A percentile compares a stretch with the other conserved stretches of the same genome.
Conservation (phyloP, 92 coral and sea anemone genomes). For the Palythoa grandis region DNA sequence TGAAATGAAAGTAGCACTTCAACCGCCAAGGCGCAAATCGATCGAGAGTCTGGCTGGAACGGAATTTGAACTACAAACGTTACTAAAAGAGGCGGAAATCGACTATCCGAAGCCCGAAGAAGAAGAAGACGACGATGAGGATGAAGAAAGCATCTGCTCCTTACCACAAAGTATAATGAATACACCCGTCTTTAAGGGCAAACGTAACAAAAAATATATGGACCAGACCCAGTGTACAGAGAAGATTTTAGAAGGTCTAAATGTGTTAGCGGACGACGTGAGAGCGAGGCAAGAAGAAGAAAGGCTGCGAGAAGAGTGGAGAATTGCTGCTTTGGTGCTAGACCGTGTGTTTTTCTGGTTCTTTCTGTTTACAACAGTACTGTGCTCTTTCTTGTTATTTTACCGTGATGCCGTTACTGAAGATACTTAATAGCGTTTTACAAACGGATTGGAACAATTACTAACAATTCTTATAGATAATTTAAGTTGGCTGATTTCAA, state of each 20-base stretch:
- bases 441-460: background rate
- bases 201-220: constrained; percentile 54
- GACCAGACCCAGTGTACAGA: constrained; percentile 67
- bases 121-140: constrained; percentile 42
- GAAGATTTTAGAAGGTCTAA: constrained; percentile 78
- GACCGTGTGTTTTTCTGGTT: constrained; percentile 91
- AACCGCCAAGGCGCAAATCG: constrained; percentile 65
- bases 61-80: constrained; percentile 50
- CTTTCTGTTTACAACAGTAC: constrained; percentile 59
- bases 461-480: background rate
- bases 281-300: constrained; percentile 81
- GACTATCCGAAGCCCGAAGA: constrained; percentile 42
- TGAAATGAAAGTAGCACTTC: constrained; percentile 63
- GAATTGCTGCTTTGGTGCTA: constrained; percentile 82
- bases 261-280: constrained; percentile 84
- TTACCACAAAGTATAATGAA: constrained; percentile 70
- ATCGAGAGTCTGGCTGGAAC: constrained; percentile 56
- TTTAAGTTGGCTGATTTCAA: background rate
- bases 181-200: constrained; percentile 64
- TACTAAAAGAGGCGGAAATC: constrained; percentile 45
- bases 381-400: constrained; percentile 71
- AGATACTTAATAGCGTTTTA: background rate
- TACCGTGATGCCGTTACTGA: constrained; percentile 73
- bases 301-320: constrained; percentile 86
- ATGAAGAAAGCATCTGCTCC: constrained; percentile 59